These are phyloP conservation scores for Hyperoplus lanceolatus DNA, from an alignment of 2,797 vertebrate genomes.

Conservation along the genomic window DNA sequence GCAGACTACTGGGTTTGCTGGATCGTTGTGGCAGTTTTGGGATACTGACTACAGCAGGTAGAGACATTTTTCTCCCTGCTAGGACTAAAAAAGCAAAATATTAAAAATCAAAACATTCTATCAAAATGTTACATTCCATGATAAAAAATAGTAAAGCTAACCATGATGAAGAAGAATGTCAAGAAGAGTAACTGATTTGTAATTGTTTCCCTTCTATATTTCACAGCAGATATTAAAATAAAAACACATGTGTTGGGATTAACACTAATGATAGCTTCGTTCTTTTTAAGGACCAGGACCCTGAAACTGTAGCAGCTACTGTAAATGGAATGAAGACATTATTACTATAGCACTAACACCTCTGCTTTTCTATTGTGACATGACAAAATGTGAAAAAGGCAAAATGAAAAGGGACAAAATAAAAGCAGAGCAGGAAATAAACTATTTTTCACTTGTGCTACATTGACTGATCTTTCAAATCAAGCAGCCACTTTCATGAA, in stretches of 20 bases:
- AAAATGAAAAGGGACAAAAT: background rate
- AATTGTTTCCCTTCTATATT: background rate
- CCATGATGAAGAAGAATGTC: too few relatives aligned
- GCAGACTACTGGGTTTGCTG: conserved; percentile 66
- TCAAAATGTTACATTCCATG: too few relatives aligned
- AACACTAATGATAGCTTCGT: background rate
- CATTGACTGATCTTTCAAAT: background rate
- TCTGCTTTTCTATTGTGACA: background rate
- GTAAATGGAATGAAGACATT: background rate
- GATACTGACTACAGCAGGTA: conserved; percentile 31
- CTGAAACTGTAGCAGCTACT: background rate
- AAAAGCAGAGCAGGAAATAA: background rate
- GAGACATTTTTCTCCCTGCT: conserved; percentile 29
- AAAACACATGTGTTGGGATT: background rate
- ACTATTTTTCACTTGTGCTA: background rate
- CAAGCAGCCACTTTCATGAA: background rate
- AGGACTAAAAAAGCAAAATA: conserved; percentile 6
- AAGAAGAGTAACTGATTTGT: background rate
- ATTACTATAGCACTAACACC: background rate
- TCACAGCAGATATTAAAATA: background rate
- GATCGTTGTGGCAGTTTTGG: conserved; percentile 62
- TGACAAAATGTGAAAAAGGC: background rate
- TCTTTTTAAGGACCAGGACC: background rate
- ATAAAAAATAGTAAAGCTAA: too few relatives aligned
- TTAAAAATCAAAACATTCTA: too few relatives aligned